Evolutionary conservation across 2,113 vertebrate species (phyloP), one percentile per base, ranked within the genome.

Genomic region (Nyctibius bracteatus): DNA sequence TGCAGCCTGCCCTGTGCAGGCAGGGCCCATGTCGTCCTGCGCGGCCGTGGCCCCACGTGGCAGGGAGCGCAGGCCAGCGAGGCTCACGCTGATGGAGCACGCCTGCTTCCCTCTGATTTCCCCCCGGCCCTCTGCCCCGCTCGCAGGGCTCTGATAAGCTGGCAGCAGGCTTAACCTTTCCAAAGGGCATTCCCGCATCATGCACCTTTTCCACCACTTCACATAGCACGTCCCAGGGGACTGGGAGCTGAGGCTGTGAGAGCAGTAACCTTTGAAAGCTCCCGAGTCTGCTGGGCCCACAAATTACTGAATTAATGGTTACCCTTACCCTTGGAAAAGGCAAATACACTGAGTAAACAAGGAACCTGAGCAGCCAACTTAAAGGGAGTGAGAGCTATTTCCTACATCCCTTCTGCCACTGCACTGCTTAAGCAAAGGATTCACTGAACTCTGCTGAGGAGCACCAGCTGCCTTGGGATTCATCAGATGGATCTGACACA

Each of bases 181-280:
- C 86, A 95, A 96, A 97, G 96, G 96, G 90, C 96, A 93, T 27
- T 59, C 88, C 94, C 86, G 95, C 91, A 43, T 79, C 92, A 62
- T 4, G 62, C 73, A 63, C 70, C 72, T 61, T 70, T 95, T 63
- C 92, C 90, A 92, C 4, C 67, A 2, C 31, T 85, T 35, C 86
- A 39, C 58, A 8, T 3, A 41, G 73, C 47, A 2, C 7, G 0
- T 94, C 95, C 86, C 88, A 5, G 18, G 52, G 91, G 91, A 5
- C 0, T n/a, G 81, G 81, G 77, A 92, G 81, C 49, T 0, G 0
- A 19, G 75, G 39, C 67, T 59, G 49, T 3, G 18, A 0, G 13
- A 86, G 90, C 59, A 79, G 52, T 93, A 86, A 96, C 94, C 96
- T 96, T 94, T 93, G 85, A 86, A 94, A 92, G 79, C 79, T 74